A percentile compares a stretch with the other conserved stretches of the same genome.
phyloP scores from a whole-genome alignment of 2,113 vertebrate species.

The Dasypus novemcinctus region DNA sequence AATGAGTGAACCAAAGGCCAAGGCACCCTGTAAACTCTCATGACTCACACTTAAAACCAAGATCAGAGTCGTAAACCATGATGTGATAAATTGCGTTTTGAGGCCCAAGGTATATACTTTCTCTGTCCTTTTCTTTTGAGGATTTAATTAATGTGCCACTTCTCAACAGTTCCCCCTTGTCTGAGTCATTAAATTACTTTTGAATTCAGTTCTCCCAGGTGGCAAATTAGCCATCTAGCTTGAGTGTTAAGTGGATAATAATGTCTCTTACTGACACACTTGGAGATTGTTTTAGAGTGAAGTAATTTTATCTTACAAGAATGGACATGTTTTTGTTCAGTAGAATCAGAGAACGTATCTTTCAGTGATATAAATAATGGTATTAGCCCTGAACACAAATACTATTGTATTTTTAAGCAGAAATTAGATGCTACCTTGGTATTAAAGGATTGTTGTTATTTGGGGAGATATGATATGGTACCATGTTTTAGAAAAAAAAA shows the following conservation, averaged over 20 bases:
- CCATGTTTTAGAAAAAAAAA: too few species aligned
- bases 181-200: slow-evolving; percentile 59
- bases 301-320: slow-evolving; percentile 58
- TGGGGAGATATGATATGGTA: not conserved
- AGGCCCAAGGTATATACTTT: not conserved
- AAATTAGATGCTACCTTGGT: not conserved
- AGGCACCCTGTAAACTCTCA: not conserved
- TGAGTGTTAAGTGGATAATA: slow-evolving; percentile 56
- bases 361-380: not conserved
- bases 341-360: slow-evolving; percentile 26
- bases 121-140: slow-evolving; percentile 33
- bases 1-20: not conserved
- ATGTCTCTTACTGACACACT: slow-evolving; percentile 1
- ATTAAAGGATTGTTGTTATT: slow-evolving; percentile 17
- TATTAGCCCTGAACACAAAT: not conserved
- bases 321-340: slow-evolving; percentile 44
- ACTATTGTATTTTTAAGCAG: not conserved
- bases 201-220: slow-evolving; percentile 43
- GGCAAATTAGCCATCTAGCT: slow-evolving; percentile 53
- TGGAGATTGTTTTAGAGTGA: slow-evolving; percentile 53
- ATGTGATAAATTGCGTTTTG: not conserved
- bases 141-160: slow-evolving; percentile 45
- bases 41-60: not conserved
- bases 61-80: not conserved
- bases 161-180: slow-evolving; percentile 4